Conservation (phyloP, 2,797 vertebrate genomes). For the Gymnopithys bicolor region DNA sequence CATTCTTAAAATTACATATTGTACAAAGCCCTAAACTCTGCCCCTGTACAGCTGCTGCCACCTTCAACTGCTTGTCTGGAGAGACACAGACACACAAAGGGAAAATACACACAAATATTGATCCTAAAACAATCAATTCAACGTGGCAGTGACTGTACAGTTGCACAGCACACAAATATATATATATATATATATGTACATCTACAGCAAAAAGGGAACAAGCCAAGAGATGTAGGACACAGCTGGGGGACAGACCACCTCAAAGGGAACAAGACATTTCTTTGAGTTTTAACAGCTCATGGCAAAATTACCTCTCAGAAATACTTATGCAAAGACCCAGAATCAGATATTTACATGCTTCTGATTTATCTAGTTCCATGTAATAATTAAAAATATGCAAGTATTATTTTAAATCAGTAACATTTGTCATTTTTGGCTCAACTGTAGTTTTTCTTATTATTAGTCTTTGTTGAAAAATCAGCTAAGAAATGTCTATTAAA, state of each 20-base stretch:
- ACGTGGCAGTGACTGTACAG: not conserved
- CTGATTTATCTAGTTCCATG: not conserved
- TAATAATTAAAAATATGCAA: slow-evolving; percentile 48
- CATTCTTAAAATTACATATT: slow-evolving; percentile 58
- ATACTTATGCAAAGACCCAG: slow-evolving; percentile 30
- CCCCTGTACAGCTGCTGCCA: not conserved
- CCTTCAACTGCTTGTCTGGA: not conserved
- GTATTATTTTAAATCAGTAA: slow-evolving; percentile 47
- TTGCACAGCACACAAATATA: not conserved
- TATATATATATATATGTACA: slow-evolving; percentile 34
- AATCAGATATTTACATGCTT: slow-evolving; percentile 64
- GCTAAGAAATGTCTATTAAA: slow-evolving; percentile 34
- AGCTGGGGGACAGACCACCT: slow-evolving; percentile 30
- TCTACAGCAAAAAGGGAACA: slow-evolving; percentile 47
- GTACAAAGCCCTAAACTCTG: slow-evolving; percentile 57
- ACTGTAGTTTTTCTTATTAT: slow-evolving; percentile 36
- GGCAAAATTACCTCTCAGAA: slow-evolving; percentile 61
- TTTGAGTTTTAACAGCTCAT: slow-evolving; percentile 26
- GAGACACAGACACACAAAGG: not conserved
- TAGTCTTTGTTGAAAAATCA: slow-evolving; percentile 29
- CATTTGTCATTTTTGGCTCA: slow-evolving; percentile 54
- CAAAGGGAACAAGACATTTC: slow-evolving; percentile 29
- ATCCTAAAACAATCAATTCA: not conserved
- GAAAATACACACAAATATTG: not conserved
- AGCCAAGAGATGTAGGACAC: slow-evolving; percentile 45